phyloP scores from a whole-genome alignment of 2,113 vertebrate species.

The Cyprinodon variegatus region DNA sequence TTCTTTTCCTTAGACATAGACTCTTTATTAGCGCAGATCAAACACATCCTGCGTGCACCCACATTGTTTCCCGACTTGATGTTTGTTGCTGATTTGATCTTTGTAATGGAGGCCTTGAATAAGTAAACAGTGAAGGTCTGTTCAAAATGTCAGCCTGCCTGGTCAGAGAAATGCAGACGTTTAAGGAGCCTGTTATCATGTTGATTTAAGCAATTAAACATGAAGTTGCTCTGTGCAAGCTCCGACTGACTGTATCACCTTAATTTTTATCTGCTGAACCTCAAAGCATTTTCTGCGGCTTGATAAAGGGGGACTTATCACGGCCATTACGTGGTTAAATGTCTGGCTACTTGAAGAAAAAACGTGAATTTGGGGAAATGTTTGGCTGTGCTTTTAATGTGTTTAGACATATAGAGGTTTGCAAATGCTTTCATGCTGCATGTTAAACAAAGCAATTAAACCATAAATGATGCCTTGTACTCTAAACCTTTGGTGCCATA shows the following conservation, averaged over 20 bases:
- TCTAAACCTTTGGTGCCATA: constrained; percentile 37
- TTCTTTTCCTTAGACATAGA: constrained; percentile 17
- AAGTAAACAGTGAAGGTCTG: constrained; percentile 74
- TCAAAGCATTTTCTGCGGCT: constrained; percentile 80
- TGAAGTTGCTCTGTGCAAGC: constrained; percentile 80
- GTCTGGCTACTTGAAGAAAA: constrained; percentile 73
- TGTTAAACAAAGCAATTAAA: constrained; percentile 68
- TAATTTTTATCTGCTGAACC: constrained; percentile 79
- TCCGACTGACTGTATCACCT: constrained; percentile 80
- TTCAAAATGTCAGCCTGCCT: constrained; percentile 69
- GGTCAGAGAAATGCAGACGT: constrained; percentile 71
- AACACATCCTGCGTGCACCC: constrained; percentile 33
- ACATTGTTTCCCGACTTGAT: constrained; percentile 56
- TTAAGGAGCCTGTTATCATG: constrained; percentile 82
- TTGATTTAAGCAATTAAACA: constrained; percentile 85
- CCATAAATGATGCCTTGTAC: constrained; percentile 54
- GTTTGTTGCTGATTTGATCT: constrained; percentile 68
- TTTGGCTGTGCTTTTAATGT: constrained; percentile 71
- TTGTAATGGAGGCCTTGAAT: constrained; percentile 69
- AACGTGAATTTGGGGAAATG: constrained; percentile 67
- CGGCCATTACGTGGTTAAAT: constrained; percentile 81
- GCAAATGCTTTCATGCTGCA: constrained; percentile 64
- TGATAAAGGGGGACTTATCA: constrained; percentile 79
- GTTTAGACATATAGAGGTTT: constrained; percentile 62
- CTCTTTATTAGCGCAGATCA: constrained; percentile 20